Conservation (phyloP, 2,797 vertebrate genomes). For the Melanotaenia boesemani region DNA sequence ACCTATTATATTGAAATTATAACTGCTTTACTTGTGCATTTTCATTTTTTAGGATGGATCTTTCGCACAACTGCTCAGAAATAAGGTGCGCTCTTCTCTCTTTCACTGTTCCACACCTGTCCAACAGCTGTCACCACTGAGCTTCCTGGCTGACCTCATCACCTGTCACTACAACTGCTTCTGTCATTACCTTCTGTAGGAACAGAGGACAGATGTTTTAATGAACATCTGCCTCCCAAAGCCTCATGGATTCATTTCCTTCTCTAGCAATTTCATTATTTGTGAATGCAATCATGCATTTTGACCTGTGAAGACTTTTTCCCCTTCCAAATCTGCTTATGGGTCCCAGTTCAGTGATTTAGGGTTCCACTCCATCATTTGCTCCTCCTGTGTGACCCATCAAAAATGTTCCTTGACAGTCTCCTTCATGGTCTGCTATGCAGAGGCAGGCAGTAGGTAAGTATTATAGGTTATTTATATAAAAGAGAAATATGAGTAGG, state of each 20-base stretch:
- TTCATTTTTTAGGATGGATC: not conserved
- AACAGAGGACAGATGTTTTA: constrained; percentile 50
- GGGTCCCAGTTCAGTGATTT: constrained; percentile 27
- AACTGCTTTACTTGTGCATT: no score
- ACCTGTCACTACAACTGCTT: constrained; percentile 20
- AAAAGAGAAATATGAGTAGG: constrained; percentile 20
- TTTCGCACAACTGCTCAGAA: not conserved
- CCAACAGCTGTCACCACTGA: constrained; percentile 25
- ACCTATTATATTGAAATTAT: no score
- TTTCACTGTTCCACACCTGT: constrained; percentile 24
- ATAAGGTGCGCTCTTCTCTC: not conserved
- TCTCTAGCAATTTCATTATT: constrained; percentile 49
- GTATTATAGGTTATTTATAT: constrained; percentile 37
- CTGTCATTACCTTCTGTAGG: constrained; percentile 35
- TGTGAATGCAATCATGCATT: constrained; percentile 36
- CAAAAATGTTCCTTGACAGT: constrained; percentile 39
- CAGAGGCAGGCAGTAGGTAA: constrained; percentile 40
- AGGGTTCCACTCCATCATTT: constrained; percentile 29
- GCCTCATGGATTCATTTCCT: constrained; percentile 42
- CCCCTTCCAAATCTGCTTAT: constrained; percentile 9
- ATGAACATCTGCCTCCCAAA: constrained; percentile 44
- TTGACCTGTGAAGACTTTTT: constrained; percentile 36
- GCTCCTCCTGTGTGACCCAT: constrained; percentile 69
- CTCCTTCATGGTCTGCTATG: constrained; percentile 48
- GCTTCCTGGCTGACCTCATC: constrained; percentile 18